Base-by-base conservation (phyloP, 2,888 invertebrate species). In the Leptura quadrifasciata region DNA sequence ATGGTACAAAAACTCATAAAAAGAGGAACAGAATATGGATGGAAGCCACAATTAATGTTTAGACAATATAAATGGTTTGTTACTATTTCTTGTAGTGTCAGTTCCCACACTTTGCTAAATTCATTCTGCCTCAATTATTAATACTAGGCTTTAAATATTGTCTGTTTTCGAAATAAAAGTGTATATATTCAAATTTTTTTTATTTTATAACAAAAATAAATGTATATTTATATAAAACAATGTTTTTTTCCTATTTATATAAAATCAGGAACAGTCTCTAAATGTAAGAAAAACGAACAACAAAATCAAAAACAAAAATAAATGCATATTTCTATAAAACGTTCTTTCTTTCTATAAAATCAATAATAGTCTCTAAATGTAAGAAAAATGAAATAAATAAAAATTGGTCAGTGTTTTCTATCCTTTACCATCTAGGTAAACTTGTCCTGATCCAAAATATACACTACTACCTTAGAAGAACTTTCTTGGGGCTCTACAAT, bases 401-500 rank as follows among this genome's bases (percentile, higher is more conserved):
- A n/a, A 47, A 47, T n/a, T 47, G 15, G 39, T 47, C 15, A n/a
- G 15, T 15, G n/a, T 47, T 47, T 47, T n/a, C n/a, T 47, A 47
- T n/a, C n/a, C 21, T n/a, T 57, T 57, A 57, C 21, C 15, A 20
- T 9, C 65, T 65, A 65, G 15, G 47, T 52, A 21, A 60, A 71
- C 31, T 71, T 71, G 52, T 71, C 61, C 39, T 71, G 71, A 60
- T 70, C 75, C 64, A 76, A 70, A 74, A 88, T 84, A 79, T 88
- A 88, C 74, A 87, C 83, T 24, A 88, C 83, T 60, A 87, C 83
- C 72, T 87, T 86, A 58, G 86, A 85, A 24, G 80, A 74, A 58
- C 83, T 81, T 55, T 80, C 85, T 76, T 86, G 84, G 2, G 85
- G 86, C 77, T 87, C 86, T 5, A 87, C 84, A 54, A 88, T 86